phyloP scores from a whole-genome alignment of 2,113 vertebrate species.

The Xiphophorus maculatus region DNA sequence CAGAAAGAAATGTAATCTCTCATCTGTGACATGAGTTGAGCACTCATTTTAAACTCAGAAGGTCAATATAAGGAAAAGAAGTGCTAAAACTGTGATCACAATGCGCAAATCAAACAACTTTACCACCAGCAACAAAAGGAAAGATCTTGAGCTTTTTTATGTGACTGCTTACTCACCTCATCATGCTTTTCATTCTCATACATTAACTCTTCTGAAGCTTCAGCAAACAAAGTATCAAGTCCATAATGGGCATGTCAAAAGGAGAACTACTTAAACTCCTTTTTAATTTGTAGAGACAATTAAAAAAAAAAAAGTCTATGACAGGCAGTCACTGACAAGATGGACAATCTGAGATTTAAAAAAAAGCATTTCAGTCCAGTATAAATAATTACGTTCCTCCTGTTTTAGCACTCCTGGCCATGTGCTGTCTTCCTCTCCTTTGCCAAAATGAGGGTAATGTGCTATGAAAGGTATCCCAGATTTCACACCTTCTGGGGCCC shows the following conservation, averaged over 20 bases:
- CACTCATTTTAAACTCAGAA: slow-evolving; percentile 2
- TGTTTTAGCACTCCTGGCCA: slow-evolving; percentile 61
- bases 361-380: slow-evolving; percentile 42
- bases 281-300: slow-evolving; percentile 57
- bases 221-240: slow-evolving; percentile 57
- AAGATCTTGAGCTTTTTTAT: slow-evolving; percentile 30
- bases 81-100: neutral
- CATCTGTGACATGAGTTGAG: slow-evolving; percentile 12
- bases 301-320: slow-evolving; percentile 64
- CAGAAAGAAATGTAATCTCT: slow-evolving; percentile 36
- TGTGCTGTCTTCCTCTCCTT: slow-evolving; percentile 49
- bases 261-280: slow-evolving; percentile 72
- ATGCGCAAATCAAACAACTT: neutral
- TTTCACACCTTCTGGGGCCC: slow-evolving; percentile 80
- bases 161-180: slow-evolving; percentile 31
- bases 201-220: slow-evolving; percentile 71
- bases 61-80: neutral
- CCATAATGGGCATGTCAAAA: slow-evolving; percentile 71
- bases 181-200: slow-evolving; percentile 67
- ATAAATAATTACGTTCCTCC: slow-evolving; percentile 63
- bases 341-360: slow-evolving; percentile 15
- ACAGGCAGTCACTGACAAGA: slow-evolving; percentile 51
- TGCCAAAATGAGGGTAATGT: slow-evolving; percentile 79
- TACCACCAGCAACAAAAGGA: neutral
- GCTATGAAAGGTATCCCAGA: slow-evolving; percentile 81